These are phyloP conservation scores for Athripsodes cinereus DNA, from an alignment of 2,888 invertebrate species.

Conservation along the genomic window DNA sequence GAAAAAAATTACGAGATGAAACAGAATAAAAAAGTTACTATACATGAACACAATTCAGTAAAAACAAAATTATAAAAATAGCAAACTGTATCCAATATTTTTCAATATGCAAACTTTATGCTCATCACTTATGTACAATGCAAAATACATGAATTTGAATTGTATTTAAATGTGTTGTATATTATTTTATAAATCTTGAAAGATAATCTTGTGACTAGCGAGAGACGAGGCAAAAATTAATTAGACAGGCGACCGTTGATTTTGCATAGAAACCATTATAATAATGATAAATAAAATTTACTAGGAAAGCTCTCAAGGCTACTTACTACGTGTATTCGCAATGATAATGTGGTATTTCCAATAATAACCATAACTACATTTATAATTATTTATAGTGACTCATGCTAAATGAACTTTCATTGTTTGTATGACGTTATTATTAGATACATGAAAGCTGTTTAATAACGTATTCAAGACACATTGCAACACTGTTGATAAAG, in stretches of 20 bases:
- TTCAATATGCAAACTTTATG: too few species aligned
- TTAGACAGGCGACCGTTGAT: not conserved
- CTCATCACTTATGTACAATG: too few species aligned
- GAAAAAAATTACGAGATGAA: too few species aligned
- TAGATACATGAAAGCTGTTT: not conserved
- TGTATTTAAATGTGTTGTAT: too few species aligned
- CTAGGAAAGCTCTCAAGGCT: not conserved
- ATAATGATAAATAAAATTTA: not conserved
- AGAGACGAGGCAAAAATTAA: not conserved
- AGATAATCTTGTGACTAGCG: too few species aligned
- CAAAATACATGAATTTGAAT: too few species aligned
- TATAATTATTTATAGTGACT: not conserved
- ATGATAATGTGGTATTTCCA: not conserved
- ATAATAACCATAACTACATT: not conserved
- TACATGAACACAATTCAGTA: too few species aligned
- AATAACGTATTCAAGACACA: not conserved
- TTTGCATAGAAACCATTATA: not conserved
- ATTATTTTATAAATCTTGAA: too few species aligned
- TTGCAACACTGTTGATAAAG: not conserved
- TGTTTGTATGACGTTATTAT: not conserved
- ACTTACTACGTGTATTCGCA: not conserved
- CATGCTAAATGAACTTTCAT: slow-evolving; percentile 1
- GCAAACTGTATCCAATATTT: too few species aligned
- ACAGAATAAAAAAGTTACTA: too few species aligned
- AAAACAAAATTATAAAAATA: too few species aligned